phyloP scores from a whole-genome alignment of 2,797 vertebrate species.

The Coilia nasus region DNA sequence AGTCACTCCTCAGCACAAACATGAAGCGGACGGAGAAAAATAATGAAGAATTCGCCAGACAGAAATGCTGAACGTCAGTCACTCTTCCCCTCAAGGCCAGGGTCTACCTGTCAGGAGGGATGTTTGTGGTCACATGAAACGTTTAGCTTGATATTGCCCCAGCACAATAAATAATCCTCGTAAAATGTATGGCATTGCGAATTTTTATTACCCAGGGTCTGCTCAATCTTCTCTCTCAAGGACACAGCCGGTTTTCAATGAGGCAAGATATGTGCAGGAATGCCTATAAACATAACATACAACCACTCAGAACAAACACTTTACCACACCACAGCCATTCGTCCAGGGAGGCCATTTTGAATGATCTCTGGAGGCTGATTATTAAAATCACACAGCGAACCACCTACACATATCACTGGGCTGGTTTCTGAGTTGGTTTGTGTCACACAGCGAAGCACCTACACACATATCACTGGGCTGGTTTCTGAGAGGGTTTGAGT shows the following conservation, averaged over 20 bases:
- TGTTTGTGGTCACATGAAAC: background rate
- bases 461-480: background rate
- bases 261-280: background rate
- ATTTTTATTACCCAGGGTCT: background rate
- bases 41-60: background rate
- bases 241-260: background rate
- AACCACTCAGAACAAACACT: background rate
- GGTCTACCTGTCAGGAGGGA: background rate
- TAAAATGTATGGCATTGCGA: background rate
- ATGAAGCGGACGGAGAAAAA: background rate
- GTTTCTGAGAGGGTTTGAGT: background rate
- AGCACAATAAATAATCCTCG: background rate
- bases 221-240: slow-evolving; percentile 12
- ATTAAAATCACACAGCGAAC: background rate
- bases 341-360: background rate
- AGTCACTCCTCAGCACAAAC: background rate
- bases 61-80: background rate
- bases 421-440: background rate
- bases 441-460: background rate
- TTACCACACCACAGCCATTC: background rate
- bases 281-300: background rate
- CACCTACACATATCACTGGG: background rate
- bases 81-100: background rate
- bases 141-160: background rate
- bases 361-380: background rate